phyloP scores from a whole-genome alignment of 2,888 invertebrate species.

The Latheticus oryzae region DNA sequence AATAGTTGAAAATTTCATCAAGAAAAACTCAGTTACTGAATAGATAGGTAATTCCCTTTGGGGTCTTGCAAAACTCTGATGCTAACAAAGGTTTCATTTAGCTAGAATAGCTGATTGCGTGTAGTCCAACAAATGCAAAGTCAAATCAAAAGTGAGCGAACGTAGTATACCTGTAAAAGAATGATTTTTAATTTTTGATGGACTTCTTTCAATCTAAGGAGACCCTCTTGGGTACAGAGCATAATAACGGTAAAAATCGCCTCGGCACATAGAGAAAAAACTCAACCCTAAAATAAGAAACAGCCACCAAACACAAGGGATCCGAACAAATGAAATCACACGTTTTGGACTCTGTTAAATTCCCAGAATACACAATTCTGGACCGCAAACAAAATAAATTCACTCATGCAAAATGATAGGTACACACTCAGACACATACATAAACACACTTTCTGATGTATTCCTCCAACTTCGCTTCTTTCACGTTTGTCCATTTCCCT shows the following conservation, averaged over 20 bases:
- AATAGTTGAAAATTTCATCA: too few relatives aligned
- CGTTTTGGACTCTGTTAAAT: conserved; percentile 53
- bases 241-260: conserved; percentile 53
- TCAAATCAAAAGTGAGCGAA: conserved; percentile 50
- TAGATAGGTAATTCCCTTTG: conserved; percentile 8
- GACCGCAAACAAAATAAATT: conserved; percentile 61
- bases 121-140: conserved; percentile 53
- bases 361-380: conserved; percentile 53
- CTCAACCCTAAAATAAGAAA: conserved; percentile 49
- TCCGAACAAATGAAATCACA: conserved; percentile 60
- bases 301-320: conserved; percentile 53
- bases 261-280: conserved; percentile 36
- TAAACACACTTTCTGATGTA: conserved; percentile 41
- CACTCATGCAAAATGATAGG: conserved; percentile 62
- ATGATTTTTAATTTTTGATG: conserved; percentile 60
- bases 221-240: conserved; percentile 45
- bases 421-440: conserved; percentile 50
- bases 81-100: conserved; percentile 43
- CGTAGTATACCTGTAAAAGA: conserved; percentile 51
- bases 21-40: too few relatives aligned
- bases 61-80: background rate
- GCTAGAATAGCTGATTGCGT: conserved; percentile 56
- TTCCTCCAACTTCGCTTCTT: conserved; percentile 49
- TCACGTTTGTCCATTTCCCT: conserved; percentile 59
- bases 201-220: conserved; percentile 46